Percentiles rank a stretch among this genome's conserved stretches.
Evolutionary conservation across 2,888 invertebrate genomes (phyloP).

Genomic region (Synergus umbraculus): DNA sequence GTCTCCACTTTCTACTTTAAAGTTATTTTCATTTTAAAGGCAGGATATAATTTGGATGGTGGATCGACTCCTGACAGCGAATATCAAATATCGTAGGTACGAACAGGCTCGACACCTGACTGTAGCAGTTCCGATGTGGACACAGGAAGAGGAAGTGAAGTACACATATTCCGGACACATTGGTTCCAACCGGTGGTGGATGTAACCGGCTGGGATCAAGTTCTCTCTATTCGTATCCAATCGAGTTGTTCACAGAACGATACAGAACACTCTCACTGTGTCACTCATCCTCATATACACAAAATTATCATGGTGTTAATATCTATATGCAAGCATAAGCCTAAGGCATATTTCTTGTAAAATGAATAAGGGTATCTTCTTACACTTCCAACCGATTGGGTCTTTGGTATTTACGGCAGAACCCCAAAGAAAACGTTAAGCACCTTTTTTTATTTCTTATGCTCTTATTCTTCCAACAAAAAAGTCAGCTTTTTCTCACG

Average conservation of each 20-base stretch:
- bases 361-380: constrained; percentile 67
- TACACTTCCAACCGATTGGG: constrained; percentile 75
- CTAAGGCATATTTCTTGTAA: constrained; percentile 32
- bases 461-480: background rate
- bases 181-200: constrained; percentile 55
- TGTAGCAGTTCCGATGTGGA: constrained; percentile 71
- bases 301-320: constrained; percentile 44
- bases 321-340: constrained; percentile 21
- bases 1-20: no score
- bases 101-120: constrained; percentile 69
- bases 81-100: constrained; percentile 43
- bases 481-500: background rate
- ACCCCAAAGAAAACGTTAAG: constrained; percentile 42
- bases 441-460: constrained; percentile 9
- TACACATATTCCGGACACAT: constrained; percentile 61
- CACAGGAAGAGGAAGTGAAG: constrained; percentile 75
- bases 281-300: no score
- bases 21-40: no score
- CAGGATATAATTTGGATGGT: background rate
- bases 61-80: constrained; percentile 41
- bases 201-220: constrained; percentile 60
- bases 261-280: background rate
- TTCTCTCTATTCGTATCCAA: constrained; percentile 61
- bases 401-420: constrained; percentile 69
- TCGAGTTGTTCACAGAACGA: constrained; percentile 60